Base-by-base conservation (phyloP, 2,113 vertebrate genomes). In the Phasianus colchicus region DNA sequence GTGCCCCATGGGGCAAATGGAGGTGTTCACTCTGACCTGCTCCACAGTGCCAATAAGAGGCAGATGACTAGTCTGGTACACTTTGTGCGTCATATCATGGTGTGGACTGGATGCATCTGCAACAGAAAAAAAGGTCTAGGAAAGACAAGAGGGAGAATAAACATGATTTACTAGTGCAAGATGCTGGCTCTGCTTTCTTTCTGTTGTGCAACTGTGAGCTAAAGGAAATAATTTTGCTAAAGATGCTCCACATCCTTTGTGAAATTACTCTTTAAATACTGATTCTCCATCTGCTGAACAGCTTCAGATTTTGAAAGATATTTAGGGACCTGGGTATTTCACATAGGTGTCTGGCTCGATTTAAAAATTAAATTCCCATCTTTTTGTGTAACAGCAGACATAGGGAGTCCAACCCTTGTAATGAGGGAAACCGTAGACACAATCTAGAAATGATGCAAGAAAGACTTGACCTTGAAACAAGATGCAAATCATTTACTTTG, bases 221-320 rank as follows among this genome's bases (percentile, higher is more conserved):
- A 76, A 91, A 91, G 87, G 89, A 95, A 95, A 93, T 91, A 63
- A 89, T 89, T 89, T 90, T 64, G 58, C 78, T 11, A 42, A 54
- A 82, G 89, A 90, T 27, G 43, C 45, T 92, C 50, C 3, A 4
- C 71, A 95, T 91, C 82, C 84, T 93, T 74, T 2, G 2, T 67
- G 79, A 80, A 92, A 92, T 88, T 86, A 86, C 32, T 83, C 75
- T 86, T 61, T 50, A 86, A 92, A 82, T 71, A 79, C 60, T 65
- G 93, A 74, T 83, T 92, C 79, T 92, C 93, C 94, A 95, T 89
- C 93, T 95, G 87, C 61, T 83, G 38, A 83, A 77, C 52, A 80
- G 57, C 60, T 94, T 64, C 47, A 88, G 93, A 83, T 72, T 88
- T 89, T 17, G 0, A 40, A 71, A 86, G 83, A 84, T 92, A 93